Percentiles rank a stretch among this genome's conserved stretches.
Conservation (phyloP, 2,113 vertebrate species). For the Athene noctua region DNA sequence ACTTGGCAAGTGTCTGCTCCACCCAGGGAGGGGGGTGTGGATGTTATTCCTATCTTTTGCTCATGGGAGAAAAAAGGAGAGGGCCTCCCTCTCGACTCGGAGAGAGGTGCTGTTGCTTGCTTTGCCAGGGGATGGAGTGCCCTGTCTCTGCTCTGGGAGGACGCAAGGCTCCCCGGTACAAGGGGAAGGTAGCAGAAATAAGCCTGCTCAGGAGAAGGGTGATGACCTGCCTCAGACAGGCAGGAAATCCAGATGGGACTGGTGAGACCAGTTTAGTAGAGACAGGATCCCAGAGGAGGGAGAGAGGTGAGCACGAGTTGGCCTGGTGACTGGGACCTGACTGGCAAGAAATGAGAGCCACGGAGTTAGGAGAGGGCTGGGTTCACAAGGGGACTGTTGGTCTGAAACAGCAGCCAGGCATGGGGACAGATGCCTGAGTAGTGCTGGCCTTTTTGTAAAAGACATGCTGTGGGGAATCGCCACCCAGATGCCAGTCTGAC, state of each 20-base stretch:
- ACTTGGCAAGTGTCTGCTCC: accelerated
- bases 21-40: accelerated
- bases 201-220: background rate
- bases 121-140: background rate
- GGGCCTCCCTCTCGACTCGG: background rate
- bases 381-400: background rate
- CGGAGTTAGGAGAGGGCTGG: background rate
- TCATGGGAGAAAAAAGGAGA: background rate
- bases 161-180: accelerated
- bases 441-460: background rate
- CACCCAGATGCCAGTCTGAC: background rate
- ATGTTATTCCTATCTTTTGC: background rate
- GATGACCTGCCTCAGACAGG: background rate
- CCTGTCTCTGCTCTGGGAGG: background rate
- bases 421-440: background rate
- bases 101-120: background rate
- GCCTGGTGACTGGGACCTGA: background rate
- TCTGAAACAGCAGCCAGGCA: background rate
- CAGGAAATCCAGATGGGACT: background rate
- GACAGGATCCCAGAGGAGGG: background rate
- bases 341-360: background rate
- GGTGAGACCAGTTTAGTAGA: background rate
- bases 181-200: background rate
- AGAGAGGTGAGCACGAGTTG: background rate
- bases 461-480: background rate